Evolutionary conservation across 1,140 invertebrate species (phyloP), one percentile per base, ranked within the genome.

Genomic region (Drosophila kepulauana): DNA sequence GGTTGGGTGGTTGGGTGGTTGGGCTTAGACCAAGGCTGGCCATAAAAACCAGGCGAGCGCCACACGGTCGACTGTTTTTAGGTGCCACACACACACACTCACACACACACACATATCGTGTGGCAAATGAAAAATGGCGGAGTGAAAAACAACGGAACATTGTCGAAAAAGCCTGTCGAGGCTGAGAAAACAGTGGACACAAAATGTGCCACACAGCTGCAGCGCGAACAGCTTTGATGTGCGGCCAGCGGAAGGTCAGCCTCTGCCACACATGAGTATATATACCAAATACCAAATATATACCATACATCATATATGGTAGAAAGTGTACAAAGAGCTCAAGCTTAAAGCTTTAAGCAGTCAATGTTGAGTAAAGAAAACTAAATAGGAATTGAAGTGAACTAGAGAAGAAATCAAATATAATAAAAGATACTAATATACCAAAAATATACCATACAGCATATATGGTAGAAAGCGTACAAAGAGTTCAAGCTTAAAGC

Each of bases 31-130:
- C 70, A 66, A 68, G 70, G 70, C 71, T 79, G 75, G 70, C 70
- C 85, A 88, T 88, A 88, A 88, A 88, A 88, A 88, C 84, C 84
- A 88, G 84, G 81, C 81, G 68, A 72, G 69, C 75, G 82, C 82
- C 79, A 88, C 82, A 85, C 68, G 82, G 73, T 65, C 79, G 79
- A 69, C 80, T 89, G 84, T 88, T 84, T 84, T 88, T 87, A 88
- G 84, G 80, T 87, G 85, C 82, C 59, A 30, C 62, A 69, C 72
- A 57, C 57, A 43, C 57, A 62, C 13, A 49, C 56, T 61, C 62
- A 57, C 35, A 51, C 46, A 41, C 41, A 51, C 46, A 46, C 25
- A 38, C 38, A 15, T 7, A 43, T 25, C 46, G 48, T 33, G 2
- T 35, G 15, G 38, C 70, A 65, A 78, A 84, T 88, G 84, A 88